Evolutionary conservation across 2,888 invertebrate species (phyloP), one percentile per base, ranked within the genome.

Genomic region (Melanostoma scalare): DNA sequence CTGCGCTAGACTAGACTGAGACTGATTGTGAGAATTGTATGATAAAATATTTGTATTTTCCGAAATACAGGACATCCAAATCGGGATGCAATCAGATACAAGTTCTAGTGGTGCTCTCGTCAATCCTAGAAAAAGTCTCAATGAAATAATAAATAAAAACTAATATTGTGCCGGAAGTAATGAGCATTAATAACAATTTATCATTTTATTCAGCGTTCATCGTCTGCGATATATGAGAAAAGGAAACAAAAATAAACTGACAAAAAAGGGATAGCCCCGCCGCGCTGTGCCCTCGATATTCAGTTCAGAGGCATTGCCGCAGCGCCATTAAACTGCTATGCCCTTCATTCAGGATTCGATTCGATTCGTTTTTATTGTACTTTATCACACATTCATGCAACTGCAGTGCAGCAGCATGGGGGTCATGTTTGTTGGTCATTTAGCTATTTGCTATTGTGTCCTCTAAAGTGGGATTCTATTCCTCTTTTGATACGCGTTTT

Each of bases 111-210:
- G 31, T 4, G 8, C 6, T 9, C 20, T 30, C 31, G 63, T 69
- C 56, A 61, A 60, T 68, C 68, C 73, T 46, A 30, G 38, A 42
- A 71, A 73, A 55, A 72, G 52, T 58, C 46, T 40, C 33, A 36
- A 9, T 44, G 38, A 35, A 40, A 50, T 61, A 77, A 67, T 55
- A 71, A 75, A 77, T 60, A 65, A 71, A 80, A 81, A 75, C 80
- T 76, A 81, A 65, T 81, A 76, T 72, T 79, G 84, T 84, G 71
- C 84, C 84, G 84, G 84, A 84, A 79, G 79, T 84, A 84, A 84
- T 84, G 74, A 84, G 84, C 78, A 48, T 79, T 71, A 74, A 65
- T 67, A 65, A 78, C 84, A 60, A 84, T 84, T 79, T 84, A 84
- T 84, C 79, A 84, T 79, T 79, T 52, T 71, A 74, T 84, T 52